phyloP scores from a whole-genome alignment of 2,113 vertebrate genomes.

The Gallinago paraguaiae region DNA sequence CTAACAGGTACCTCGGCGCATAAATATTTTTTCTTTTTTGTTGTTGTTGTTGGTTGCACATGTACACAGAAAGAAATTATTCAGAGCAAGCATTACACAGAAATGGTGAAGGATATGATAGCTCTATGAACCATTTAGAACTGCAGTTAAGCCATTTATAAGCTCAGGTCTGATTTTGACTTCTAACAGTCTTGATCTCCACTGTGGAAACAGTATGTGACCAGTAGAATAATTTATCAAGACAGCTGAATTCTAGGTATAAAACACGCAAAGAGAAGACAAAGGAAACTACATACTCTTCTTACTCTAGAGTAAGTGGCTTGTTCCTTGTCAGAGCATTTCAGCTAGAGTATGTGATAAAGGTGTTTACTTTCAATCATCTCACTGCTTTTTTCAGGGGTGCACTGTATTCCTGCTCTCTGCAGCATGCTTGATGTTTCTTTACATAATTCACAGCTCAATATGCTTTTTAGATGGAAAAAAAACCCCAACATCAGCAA shows the following conservation, averaged over 20 bases:
- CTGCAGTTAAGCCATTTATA: background rate
- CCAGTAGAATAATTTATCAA: background rate
- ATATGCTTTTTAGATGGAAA: background rate
- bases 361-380: background rate
- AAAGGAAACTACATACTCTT: background rate
- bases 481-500: background rate
- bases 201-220: background rate
- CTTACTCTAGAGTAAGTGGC: background rate
- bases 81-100: background rate
- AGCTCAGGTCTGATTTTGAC: background rate
- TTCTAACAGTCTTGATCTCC: background rate
- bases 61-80: background rate
- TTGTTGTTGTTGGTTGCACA: background rate
- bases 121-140: background rate
- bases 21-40: too few relatives aligned
- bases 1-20: accelerated
- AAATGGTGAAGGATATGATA: background rate
- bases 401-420: background rate
- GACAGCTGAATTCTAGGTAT: background rate
- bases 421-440: background rate
- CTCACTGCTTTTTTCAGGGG: background rate
- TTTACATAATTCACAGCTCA: background rate
- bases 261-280: background rate
- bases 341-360: background rate
- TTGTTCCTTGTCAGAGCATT: background rate